Evolutionary conservation across 2,113 vertebrate genomes (phyloP), one percentile per base, ranked within the genome.

Genomic region (Oryctolagus cuniculus): DNA sequence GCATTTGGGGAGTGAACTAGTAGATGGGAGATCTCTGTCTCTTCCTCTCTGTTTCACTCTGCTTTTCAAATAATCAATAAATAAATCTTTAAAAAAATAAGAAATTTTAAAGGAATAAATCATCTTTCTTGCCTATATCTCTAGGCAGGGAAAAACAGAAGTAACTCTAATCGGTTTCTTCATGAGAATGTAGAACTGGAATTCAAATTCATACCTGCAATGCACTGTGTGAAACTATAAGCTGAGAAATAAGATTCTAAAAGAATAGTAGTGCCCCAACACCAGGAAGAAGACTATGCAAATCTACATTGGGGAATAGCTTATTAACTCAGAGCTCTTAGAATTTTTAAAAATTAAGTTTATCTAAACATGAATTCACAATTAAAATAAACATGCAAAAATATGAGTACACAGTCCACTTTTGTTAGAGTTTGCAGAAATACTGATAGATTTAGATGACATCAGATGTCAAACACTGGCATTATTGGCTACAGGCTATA

Each of bases 261-360:
- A 74, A 67, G 24, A 44, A 34, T 58, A 49, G 17, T 63, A 55
- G 29, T n/a, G 17, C 22, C 21, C 21, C 36, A 10, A 24, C 22
- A 19, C 11, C 49, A 84, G 44, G 1, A 11, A 78, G 17, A 69
- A 83, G n/a, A 74, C 11, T 53, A 85, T 72, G 87, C 31, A 72
- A 64, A 74, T 24, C 38, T 12, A 74, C 25, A 44, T 12, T 21
- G 24, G 53, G 8, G 19, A 15, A 61, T 24, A 86, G 38, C 27
- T 63, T 27, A 69, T 87, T 61, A 81, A 81, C 29, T 74, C 70
- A 11, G 58, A 44, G 22, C 82, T 93, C 51, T 80, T 67, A 64
- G 10, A 63, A 31, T 34, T 77, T 90, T 72, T 49, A 78, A 78
- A 87, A 88, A 55, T 67, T 36, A 75, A 82, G 51, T 81, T 87